Conservation (phyloP, 1,140 invertebrate genomes). For the Rhizoglyphus robini region DNA sequence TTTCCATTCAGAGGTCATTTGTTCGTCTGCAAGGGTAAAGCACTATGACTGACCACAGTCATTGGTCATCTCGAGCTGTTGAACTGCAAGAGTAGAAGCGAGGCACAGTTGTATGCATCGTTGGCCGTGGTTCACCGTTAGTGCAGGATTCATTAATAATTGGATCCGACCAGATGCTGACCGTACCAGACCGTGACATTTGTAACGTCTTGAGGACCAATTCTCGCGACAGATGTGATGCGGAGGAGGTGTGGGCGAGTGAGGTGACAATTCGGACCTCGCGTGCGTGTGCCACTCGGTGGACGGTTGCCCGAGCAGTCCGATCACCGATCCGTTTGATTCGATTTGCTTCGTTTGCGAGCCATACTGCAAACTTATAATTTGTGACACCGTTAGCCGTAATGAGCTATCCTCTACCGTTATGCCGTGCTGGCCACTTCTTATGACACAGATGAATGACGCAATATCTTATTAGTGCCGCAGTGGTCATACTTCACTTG, state of each 20-base stretch:
- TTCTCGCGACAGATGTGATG: slow-evolving; percentile 5
- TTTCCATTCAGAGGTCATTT: slow-evolving; percentile 1
- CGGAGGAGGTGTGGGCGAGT: background rate
- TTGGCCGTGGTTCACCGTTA: background rate
- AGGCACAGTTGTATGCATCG: slow-evolving; percentile 1
- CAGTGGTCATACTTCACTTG: no score
- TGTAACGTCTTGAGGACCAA: slow-evolving; percentile 12
- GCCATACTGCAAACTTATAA: background rate
- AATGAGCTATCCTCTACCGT: no score
- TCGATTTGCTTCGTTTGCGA: slow-evolving; percentile 6
- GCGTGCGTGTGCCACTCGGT: background rate
- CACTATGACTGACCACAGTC: background rate
- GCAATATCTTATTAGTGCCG: no score
- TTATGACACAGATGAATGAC: no score
- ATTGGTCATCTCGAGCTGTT: no score
- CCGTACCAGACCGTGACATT: slow-evolving; percentile 6
- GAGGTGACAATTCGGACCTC: background rate
- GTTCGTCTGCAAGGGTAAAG: background rate
- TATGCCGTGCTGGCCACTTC: no score
- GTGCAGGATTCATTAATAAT: slow-evolving; percentile 2
- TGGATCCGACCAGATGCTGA: background rate
- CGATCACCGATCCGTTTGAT: background rate
- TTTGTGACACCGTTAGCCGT: background rate
- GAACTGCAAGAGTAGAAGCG: no score
- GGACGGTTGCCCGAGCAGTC: background rate